Evolutionary conservation across 2,888 invertebrate genomes (phyloP), one percentile per base, ranked within the genome.

Genomic region (Uropetala carovei): DNA sequence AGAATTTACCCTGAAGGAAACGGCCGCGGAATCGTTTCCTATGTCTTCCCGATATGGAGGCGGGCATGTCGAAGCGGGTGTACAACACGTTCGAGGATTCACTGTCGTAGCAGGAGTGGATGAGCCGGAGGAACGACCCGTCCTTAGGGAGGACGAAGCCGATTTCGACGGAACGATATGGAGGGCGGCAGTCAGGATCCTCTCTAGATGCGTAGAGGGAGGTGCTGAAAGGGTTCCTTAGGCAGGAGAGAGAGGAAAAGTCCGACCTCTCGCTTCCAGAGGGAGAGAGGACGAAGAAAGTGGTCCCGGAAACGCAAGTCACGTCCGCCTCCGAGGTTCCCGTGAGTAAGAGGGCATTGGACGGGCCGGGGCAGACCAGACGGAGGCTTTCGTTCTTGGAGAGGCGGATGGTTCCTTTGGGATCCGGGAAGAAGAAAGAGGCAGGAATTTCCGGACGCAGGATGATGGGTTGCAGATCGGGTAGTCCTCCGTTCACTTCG

Each of bases 21-120:
- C 94, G 94, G 0, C 96, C 96, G 68, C 96, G 94, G 64, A 94
- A 95, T 9, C 96, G 96, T 0, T 95, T 94, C 3, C 94, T 94
- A 94, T 96, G 96, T 91, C 95, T 95, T 0, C 96, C 95, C 14
- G 95, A 95, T 93, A 96, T 96, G 0, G 94, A 94, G 0, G 95
- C 94, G 18, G 95, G 95, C 93, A 96, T 95, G 83, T 95, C 95
- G 92, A 95, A 95, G 94, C 95, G 95, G 0, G 96, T 96, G 93
- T 96, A 96, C 11, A 96, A 93, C 0, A 96, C 95, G 93, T 95
- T 95, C 92, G 96, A 94, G 0, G 95, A 94, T 8, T 93, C 94
- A 60, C 95, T 95, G 94, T 96, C 95, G 93, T 96, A 96, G 94
- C 97, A 97, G 0, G 96, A 95, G 93, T 95, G 95, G 93, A 96